These are phyloP conservation scores for Anodontia alba DNA, from an alignment of 2,888 invertebrate genomes.

Conservation along the genomic window DNA sequence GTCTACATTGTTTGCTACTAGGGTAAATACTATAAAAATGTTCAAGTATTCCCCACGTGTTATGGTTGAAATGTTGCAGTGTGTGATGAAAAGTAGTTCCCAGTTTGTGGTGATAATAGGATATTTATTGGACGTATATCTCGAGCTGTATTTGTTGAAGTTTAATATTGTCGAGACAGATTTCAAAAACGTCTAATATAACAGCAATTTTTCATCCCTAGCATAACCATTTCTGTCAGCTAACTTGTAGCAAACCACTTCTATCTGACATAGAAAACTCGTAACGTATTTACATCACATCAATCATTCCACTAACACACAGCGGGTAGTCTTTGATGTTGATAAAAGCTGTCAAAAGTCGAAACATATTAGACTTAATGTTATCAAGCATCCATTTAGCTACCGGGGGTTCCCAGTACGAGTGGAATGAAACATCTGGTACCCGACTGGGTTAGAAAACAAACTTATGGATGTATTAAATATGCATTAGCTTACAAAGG, in stretches of 20 bases:
- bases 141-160: conserved; percentile 26
- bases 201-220: conserved; percentile 64
- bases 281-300: conserved; percentile 64
- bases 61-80: too few species aligned
- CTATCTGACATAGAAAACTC: conserved; percentile 64
- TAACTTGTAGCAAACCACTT: conserved; percentile 64
- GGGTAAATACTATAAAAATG: too few species aligned
- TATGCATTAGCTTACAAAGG: too few species aligned
- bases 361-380: conserved; percentile 65
- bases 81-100: conserved; percentile 54
- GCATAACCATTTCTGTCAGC: conserved; percentile 57
- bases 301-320: conserved; percentile 58
- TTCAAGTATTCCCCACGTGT: too few species aligned
- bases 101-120: conserved; percentile 57
- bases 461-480: too few species aligned
- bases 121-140: conserved; percentile 58
- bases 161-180: conserved; percentile 65
- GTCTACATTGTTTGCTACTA: too few species aligned
- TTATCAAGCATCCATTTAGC: conserved; percentile 65
- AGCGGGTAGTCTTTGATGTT: conserved; percentile 59
- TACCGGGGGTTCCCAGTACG: conserved; percentile 57
- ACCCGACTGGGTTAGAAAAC: neutral
- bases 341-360: conserved; percentile 69
- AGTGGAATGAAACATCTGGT: conserved; percentile 39
- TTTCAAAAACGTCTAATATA: conserved; percentile 64